Percentiles rank a stretch among this genome's conserved stretches.
Evolutionary conservation across 1,140 invertebrate genomes (phyloP).

Genomic region (Aphelenchoides besseyi): DNA sequence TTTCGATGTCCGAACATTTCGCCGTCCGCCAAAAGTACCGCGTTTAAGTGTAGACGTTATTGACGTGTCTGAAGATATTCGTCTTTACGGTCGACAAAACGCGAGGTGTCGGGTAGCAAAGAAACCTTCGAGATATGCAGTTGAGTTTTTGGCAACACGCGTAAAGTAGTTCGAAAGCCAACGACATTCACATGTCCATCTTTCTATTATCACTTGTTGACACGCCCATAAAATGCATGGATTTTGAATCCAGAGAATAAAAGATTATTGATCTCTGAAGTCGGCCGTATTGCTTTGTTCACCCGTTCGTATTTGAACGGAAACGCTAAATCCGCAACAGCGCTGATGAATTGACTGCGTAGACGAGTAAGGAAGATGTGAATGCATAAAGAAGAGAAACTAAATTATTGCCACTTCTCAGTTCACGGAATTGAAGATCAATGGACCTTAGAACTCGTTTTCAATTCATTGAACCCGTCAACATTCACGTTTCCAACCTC

Average conservation of each 20-base stretch:
- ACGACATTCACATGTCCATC: neutral
- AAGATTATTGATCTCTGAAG: neutral
- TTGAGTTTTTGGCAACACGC: too few species aligned
- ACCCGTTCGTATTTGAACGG: too few species aligned
- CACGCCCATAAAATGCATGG: neutral
- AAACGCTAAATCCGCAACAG: too few species aligned
- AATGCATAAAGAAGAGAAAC: neutral
- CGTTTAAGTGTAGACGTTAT: too few species aligned
- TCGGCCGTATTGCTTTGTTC: neutral
- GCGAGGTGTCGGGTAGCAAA: too few species aligned
- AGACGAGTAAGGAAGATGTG: neutral
- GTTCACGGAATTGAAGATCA: neutral
- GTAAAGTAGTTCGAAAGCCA: too few species aligned
- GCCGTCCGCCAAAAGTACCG: neutral
- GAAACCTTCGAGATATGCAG: too few species aligned
- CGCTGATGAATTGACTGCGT: too few species aligned
- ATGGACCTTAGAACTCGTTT: too few species aligned
- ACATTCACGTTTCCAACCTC: neutral
- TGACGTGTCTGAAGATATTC: too few species aligned
- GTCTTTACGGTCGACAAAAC: too few species aligned
- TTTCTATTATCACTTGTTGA: neutral
- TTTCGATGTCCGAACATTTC: constrained; percentile 6
- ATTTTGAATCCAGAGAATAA: neutral
- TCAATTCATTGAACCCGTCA: neutral
- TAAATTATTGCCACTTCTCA: neutral